Base-by-base conservation (phyloP, 23 tunicate species). In the Ascidia mentula region DNA sequence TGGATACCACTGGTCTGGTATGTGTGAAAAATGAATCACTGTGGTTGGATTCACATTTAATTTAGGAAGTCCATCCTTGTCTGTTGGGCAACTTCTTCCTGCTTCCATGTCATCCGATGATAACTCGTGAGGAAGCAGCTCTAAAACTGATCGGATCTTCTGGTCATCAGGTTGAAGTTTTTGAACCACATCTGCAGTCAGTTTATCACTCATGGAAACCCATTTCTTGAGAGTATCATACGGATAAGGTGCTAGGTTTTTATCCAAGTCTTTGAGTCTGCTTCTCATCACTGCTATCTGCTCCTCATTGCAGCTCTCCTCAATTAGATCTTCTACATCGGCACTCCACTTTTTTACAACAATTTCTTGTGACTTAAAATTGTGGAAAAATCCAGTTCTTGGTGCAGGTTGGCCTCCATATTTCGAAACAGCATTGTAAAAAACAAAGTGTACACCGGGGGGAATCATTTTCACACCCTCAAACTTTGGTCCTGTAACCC, bases 391-490 rank as follows among this genome's bases (percentile, higher is more conserved):
- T n/a, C 99, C 92, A 73, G 95, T 85, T 61, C 86, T 78, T 33
- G 99, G 99, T 22, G 98, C 94, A 1, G 76, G 69, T 7, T 82
- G 40, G 12, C 94, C 94, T 36, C 87, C 87, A 60, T 38, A 75
- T 24, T 80, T 77, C 9, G 84, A 82, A 6, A 80, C 87, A 24
- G 90, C 84, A 59, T 85, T 89, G 85, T 95, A 95, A 74, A 79
- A 86, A 8, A 95, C 82, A 85, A 85, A 95, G 74, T 95, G 99
- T 36, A 95, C 45, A 8, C 99, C 99, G 61, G 99, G 99, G 28
- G 99, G 99, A 26, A 95, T 89, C 95, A 95, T 89, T 75, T 95
- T 95, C 0, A 95, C 88, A 13, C 99, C 99, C 79, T 95, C 69
- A 82, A 95, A 95, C 40, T 81, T 77, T 37, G 95, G 78, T 12